Conservation (phyloP, 2,113 vertebrate species). For the Heterotilapia buettikoferi region DNA sequence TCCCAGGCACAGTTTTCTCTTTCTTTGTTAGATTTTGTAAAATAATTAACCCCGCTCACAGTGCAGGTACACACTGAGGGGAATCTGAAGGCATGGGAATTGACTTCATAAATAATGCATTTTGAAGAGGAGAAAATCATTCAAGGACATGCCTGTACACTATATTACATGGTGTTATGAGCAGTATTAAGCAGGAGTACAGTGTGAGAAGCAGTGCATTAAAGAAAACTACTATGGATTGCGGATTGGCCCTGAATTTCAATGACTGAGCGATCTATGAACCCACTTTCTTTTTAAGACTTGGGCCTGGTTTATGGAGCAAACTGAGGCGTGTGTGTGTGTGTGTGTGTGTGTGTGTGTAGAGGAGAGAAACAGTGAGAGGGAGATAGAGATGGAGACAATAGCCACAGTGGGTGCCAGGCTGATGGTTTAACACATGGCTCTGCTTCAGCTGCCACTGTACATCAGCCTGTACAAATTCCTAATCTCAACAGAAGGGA, state of each 20-base stretch:
- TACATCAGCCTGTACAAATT: not conserved
- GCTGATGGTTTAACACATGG: conserved; percentile 1
- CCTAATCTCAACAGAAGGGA: not conserved
- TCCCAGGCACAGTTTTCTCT: not conserved
- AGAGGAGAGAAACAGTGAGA: not conserved
- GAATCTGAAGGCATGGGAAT: not conserved
- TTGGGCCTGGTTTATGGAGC: not conserved
- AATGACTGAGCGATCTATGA: not conserved
- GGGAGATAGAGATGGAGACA: not conserved
- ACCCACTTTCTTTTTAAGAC: not conserved
- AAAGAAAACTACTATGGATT: not conserved
- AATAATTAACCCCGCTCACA: not conserved
- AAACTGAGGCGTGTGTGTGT: not conserved
- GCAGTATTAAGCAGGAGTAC: not conserved
- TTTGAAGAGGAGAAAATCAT: not conserved
- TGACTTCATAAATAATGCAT: not conserved
- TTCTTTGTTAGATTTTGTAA: not conserved
- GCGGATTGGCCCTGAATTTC: not conserved
- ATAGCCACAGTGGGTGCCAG: not conserved
- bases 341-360: not conserved
- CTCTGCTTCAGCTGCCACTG: conserved; percentile 2
- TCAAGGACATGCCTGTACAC: not conserved
- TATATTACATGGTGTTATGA: not conserved
- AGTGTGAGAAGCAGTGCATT: not conserved
- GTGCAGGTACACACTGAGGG: not conserved